Percentiles rank a stretch among this genome's conserved stretches.
These are phyloP conservation scores for Machimus atricapillus DNA, from an alignment of 2,888 invertebrate genomes.

Conservation along the genomic window DNA sequence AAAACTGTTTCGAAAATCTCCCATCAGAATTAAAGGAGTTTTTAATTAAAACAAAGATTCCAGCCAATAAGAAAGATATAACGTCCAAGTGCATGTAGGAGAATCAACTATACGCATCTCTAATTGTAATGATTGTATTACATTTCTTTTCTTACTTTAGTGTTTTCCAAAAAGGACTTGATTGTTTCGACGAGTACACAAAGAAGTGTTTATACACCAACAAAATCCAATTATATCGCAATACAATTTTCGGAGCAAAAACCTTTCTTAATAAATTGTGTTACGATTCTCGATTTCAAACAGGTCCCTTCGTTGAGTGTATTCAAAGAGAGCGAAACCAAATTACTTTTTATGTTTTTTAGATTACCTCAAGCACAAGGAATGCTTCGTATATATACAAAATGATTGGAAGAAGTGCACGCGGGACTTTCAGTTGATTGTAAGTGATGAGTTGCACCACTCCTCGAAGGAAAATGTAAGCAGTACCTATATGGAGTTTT, in stretches of 20 bases:
- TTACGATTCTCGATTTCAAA: conserved; percentile 57
- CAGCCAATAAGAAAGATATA: conserved; percentile 57
- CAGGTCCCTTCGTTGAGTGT: conserved; percentile 50
- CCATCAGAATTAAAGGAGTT: conserved; percentile 59
- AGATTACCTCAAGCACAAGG: conserved; percentile 60
- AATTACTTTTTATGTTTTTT: not conserved
- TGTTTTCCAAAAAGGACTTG: conserved; percentile 59
- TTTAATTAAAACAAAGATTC: conserved; percentile 57
- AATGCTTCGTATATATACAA: conserved; percentile 59
- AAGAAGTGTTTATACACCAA: conserved; percentile 56
- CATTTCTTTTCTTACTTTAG: conserved; percentile 49
- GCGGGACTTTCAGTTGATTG: conserved; percentile 56
- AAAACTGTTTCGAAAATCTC: conserved; percentile 59
- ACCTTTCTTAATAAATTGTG: conserved; percentile 58
- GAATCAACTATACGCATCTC: not conserved
- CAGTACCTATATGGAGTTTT: conserved; percentile 60
- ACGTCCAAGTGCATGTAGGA: conserved; percentile 60
- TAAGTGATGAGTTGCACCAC: conserved; percentile 56
- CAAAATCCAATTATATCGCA: conserved; percentile 54
- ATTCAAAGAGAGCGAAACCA: not conserved
- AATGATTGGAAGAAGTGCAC: conserved; percentile 60
- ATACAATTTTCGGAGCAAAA: conserved; percentile 59
- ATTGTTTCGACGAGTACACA: conserved; percentile 59
- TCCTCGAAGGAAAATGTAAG: conserved; percentile 52
- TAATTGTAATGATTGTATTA: not conserved